Conservation (phyloP, 1,140 invertebrate genomes). For the Neelides sp. region DNA sequence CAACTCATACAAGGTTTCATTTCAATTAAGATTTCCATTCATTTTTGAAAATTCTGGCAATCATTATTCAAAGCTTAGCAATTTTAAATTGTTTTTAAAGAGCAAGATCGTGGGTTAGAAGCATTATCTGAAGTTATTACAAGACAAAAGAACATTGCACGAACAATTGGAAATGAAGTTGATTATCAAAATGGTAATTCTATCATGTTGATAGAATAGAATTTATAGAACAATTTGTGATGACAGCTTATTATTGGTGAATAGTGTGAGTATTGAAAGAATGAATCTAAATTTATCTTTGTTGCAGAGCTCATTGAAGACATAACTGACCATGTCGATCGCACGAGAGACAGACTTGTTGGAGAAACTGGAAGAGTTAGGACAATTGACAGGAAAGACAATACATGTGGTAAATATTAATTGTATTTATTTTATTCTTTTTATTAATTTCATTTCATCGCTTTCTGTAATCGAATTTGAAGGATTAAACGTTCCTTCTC, state of each 20-base stretch:
- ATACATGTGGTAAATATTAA: constrained; percentile 45
- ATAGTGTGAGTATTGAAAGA: no score
- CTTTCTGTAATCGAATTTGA: no score
- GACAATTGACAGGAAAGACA: constrained; percentile 52
- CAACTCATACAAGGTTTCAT: constrained; percentile 33
- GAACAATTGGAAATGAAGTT: constrained; percentile 60
- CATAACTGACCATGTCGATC: constrained; percentile 57
- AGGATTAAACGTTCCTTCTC: no score
- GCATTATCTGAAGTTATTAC: constrained; percentile 59
- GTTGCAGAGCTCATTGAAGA: constrained; percentile 66
- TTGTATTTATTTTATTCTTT: constrained; percentile 3
- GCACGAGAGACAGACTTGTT: constrained; percentile 51
- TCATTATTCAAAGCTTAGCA: constrained; percentile 1
- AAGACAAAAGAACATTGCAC: constrained; percentile 61
- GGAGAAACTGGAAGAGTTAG: constrained; percentile 52
- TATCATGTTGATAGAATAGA: constrained; percentile 4
- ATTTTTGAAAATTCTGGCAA: constrained; percentile 5
- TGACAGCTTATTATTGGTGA: no score
- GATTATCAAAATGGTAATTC: constrained; percentile 47
- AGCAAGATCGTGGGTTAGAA: constrained; percentile 64
- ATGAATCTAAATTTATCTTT: constrained; percentile 25
- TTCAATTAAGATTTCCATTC: neutral
- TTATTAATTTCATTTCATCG: no score
- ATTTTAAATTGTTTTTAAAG: constrained; percentile 35
- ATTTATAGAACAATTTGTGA: constrained; percentile 2